Conservation (phyloP, 2,888 invertebrate genomes). For the Dasysyrphus albostriatus region DNA sequence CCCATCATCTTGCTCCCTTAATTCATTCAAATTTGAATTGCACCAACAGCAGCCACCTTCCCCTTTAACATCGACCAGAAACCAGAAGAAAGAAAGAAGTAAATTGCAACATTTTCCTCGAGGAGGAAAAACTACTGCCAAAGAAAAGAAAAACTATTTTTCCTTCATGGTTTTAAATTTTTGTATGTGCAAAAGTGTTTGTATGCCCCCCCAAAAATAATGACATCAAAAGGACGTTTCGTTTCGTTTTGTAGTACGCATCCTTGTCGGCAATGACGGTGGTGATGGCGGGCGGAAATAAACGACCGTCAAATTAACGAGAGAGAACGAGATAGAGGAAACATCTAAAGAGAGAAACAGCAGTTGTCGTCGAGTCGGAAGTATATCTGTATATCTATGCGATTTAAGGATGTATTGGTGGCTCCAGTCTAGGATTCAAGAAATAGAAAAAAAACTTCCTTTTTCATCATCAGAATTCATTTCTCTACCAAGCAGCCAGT, state of each 20-base stretch:
- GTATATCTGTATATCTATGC: neutral
- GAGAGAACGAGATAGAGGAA: constrained; percentile 27
- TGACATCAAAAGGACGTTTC: constrained; percentile 60
- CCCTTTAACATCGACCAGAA: neutral
- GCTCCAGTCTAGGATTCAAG: constrained; percentile 68
- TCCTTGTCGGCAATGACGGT: constrained; percentile 9
- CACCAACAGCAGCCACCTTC: constrained; percentile 11
- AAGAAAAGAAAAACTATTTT: constrained; percentile 65
- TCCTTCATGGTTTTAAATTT: constrained; percentile 36
- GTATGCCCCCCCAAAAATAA: constrained; percentile 49
- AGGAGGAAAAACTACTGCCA: constrained; percentile 47
- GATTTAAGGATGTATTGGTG: constrained; percentile 54
- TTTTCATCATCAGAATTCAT: constrained; percentile 59
- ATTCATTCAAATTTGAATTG: constrained; percentile 71
- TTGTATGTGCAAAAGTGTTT: constrained; percentile 27
- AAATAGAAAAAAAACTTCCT: constrained; percentile 43
- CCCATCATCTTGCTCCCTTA: constrained; percentile 68
- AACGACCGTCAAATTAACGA: constrained; percentile 7
- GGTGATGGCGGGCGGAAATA: neutral
- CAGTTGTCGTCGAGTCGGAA: constrained; percentile 11
- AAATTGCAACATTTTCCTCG: constrained; percentile 59
- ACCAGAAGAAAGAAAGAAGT: constrained; percentile 20
- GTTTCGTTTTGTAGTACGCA: constrained; percentile 45
- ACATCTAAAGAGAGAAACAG: constrained; percentile 15
- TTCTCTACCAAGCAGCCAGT: constrained; percentile 50